Evolutionary conservation across 2,888 invertebrate genomes (phyloP).

Genomic region (Drosophila nigricruria): DNA sequence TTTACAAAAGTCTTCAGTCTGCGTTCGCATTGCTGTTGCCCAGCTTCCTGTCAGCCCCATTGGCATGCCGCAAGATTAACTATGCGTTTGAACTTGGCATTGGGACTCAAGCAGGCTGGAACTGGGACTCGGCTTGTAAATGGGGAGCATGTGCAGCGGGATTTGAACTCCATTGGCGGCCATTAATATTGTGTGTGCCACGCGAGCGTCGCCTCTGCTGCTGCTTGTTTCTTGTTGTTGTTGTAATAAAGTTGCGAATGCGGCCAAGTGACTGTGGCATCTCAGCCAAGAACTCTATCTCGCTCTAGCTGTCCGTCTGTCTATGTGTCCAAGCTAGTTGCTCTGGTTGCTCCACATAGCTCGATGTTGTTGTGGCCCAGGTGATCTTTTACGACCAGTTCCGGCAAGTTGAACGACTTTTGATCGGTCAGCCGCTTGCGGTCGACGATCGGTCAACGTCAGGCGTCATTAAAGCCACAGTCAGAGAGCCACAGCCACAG

Average conservation of each 20-base stretch:
- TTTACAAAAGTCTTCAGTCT: slow-evolving; percentile 38
- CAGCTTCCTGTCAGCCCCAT: slow-evolving; percentile 60
- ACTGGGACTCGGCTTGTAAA: not conserved
- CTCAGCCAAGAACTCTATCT: slow-evolving; percentile 32
- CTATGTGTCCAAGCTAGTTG: slow-evolving; percentile 24
- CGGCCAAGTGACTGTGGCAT: slow-evolving; percentile 57
- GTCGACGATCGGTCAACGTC: slow-evolving; percentile 83
- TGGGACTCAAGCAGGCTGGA: not conserved
- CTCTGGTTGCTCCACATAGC: slow-evolving; percentile 68
- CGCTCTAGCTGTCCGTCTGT: slow-evolving; percentile 3
- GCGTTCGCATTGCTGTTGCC: not conserved
- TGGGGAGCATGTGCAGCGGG: slow-evolving; percentile 27
- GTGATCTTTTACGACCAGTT: slow-evolving; percentile 81
- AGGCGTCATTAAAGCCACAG: slow-evolving; percentile 76
- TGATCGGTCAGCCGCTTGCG: slow-evolving; percentile 81
- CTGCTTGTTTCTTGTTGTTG: slow-evolving; percentile 25
- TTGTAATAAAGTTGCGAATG: slow-evolving; percentile 56
- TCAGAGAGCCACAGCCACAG: slow-evolving; percentile 22
- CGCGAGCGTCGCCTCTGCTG: slow-evolving; percentile 49
- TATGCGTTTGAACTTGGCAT: slow-evolving; percentile 58
- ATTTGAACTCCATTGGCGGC: slow-evolving; percentile 72
- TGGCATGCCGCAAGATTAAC: slow-evolving; percentile 59
- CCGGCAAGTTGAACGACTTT: slow-evolving; percentile 83
- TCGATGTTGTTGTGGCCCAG: slow-evolving; percentile 58
- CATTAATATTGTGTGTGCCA: slow-evolving; percentile 75